Conservation (phyloP, 2,797 vertebrate genomes). For the Rhinella marina region DNA sequence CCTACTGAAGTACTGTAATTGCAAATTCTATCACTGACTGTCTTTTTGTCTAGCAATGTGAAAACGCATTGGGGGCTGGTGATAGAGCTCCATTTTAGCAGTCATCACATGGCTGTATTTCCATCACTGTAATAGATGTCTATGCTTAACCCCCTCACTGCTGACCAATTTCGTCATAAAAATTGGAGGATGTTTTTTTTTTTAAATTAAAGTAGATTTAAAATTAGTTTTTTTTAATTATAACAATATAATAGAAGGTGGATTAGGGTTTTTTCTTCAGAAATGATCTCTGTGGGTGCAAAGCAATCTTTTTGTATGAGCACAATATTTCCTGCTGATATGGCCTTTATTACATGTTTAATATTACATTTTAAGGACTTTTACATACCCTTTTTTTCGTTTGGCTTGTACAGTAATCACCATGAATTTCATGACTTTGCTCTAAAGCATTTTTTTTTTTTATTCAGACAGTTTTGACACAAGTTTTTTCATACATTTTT, state of each 20-base stretch:
- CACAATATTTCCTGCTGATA: neutral
- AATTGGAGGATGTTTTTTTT: no score
- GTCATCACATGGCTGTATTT: neutral
- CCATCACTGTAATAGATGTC: neutral
- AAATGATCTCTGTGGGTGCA: no score
- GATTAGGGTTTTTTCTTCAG: neutral
- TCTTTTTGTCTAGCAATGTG: slow-evolving; percentile 11
- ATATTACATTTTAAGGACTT: no score
- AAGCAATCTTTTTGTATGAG: neutral
- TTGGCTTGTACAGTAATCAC: no score
- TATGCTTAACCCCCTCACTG: neutral
- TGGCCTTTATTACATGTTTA: neutral
- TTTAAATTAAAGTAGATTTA: no score
- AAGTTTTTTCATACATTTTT: no score
- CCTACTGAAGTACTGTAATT: slow-evolving; percentile 33
- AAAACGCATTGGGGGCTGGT: slow-evolving; percentile 18
- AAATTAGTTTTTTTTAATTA: neutral
- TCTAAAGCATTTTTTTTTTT: no score
- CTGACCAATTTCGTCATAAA: neutral
- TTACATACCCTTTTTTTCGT: no score
- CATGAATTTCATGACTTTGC: no score
- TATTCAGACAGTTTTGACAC: no score
- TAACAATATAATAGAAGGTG: neutral
- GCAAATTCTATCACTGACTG: slow-evolving; percentile 42
- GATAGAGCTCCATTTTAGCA: slow-evolving; percentile 9